Evolutionary conservation across 2,888 invertebrate species (phyloP), one percentile per base, ranked within the genome.

Genomic region (Ennomos erosarius): DNA sequence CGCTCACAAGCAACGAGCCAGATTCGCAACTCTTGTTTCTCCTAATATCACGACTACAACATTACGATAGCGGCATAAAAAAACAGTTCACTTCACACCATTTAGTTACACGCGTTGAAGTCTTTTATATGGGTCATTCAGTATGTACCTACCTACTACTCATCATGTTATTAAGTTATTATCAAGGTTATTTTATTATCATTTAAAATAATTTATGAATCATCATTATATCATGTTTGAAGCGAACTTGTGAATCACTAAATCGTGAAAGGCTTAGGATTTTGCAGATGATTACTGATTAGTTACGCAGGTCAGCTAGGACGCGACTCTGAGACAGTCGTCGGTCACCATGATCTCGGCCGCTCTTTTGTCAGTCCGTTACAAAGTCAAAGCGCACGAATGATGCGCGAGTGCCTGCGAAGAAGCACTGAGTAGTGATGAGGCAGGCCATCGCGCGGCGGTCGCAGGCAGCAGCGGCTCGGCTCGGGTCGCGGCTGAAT

Each of bases 401-500:
- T 10, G 16, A 48, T 11, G 34, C 12, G 47, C 36, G 37, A 36
- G 37, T 26, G 13, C 9, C 12, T 8, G 33, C 16, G 49, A 42
- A 34, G 53, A 26, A 51, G n/a, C 34, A 16, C 51, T 55, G 48
- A 42, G 58, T 44, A 10, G 58, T 42, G 56, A 39, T 10, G 59
- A 55, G 11, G 47, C 50, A 10, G 59, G 59, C 55, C 16, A 16
- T 16, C 16, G 16, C 16, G 16, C 16, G 16, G 16, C 26, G 26
- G 26, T 26, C 26, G 42, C 42, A 16, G 45, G 40, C 46, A 35
- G 60, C 48, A 34, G 68, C 71, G 59, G 26, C 26, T 70, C 64
- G 72, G 67, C 65, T 68, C 71, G 80, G 82, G 87, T 87, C 87
- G 88, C 85, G 88, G 86, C 86, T 90, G 88, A 90, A 89, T 90